These are phyloP conservation scores for Drosophila littoralis DNA, from an alignment of 1,140 invertebrate genomes.

Conservation along the genomic window DNA sequence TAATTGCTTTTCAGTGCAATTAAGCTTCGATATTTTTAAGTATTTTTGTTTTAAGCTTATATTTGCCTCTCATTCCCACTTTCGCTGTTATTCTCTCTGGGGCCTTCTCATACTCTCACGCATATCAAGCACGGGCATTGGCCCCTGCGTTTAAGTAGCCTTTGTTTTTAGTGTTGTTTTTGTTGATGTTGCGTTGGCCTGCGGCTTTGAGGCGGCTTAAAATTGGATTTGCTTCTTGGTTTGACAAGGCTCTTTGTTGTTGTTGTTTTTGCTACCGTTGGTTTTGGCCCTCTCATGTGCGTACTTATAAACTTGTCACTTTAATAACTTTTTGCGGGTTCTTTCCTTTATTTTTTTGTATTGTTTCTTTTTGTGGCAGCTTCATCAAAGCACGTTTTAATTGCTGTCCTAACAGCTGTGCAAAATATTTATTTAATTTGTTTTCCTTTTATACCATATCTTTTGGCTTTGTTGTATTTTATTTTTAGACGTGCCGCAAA, in stretches of 20 bases:
- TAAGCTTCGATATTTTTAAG: constrained; percentile 11
- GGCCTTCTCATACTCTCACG: background rate
- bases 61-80: constrained; percentile 29
- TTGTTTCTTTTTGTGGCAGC: constrained; percentile 24
- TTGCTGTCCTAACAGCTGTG: constrained; percentile 66
- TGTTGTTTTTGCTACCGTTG: constrained; percentile 24
- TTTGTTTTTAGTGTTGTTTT: constrained; percentile 68
- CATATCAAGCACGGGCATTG: constrained; percentile 27
- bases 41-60: constrained; percentile 42
- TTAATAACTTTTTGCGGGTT: constrained; percentile 72
- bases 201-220: constrained; percentile 76
- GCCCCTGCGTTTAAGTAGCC: constrained; percentile 64
- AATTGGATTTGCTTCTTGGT: constrained; percentile 77
- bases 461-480: constrained; percentile 36
- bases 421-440: constrained; percentile 53
- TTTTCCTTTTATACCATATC: constrained; percentile 19
- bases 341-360: background rate
- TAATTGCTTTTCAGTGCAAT: constrained; percentile 11
- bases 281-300: constrained; percentile 42
- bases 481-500: constrained; percentile 74
- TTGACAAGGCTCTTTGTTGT: constrained; percentile 56
- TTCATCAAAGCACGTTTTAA: constrained; percentile 70
- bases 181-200: constrained; percentile 59
- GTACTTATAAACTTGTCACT: constrained; percentile 74
- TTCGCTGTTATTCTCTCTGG: background rate